A percentile compares a stretch with the other conserved stretches of the same genome.
These are phyloP conservation scores for Prorops nasuta DNA, from an alignment of 1,140 invertebrate genomes.

Conservation along the genomic window DNA sequence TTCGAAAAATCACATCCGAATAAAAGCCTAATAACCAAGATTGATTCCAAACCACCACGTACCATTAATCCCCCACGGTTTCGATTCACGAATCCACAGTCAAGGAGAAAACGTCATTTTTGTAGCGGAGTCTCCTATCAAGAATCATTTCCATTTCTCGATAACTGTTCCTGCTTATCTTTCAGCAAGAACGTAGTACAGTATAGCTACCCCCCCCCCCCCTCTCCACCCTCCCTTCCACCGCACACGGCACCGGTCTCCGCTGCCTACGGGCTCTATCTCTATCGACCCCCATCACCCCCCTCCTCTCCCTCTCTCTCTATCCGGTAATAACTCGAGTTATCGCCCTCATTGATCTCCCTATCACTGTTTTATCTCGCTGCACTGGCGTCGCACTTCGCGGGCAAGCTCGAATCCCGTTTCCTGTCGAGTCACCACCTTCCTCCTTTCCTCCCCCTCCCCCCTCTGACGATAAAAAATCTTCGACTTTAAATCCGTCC, in stretches of 20 bases:
- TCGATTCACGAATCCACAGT: too few relatives aligned
- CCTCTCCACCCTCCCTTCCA: neutral
- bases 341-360: conserved; percentile 57
- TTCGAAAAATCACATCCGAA: too few relatives aligned
- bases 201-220: conserved; percentile 17
- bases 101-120: too few relatives aligned
- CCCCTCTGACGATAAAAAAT: neutral
- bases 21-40: too few relatives aligned
- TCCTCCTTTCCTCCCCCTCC: neutral
- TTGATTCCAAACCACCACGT: too few relatives aligned
- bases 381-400: conserved; percentile 49
- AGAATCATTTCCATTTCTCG: conserved; percentile 58
- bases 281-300: neutral
- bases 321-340: conserved; percentile 57
- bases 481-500: too few relatives aligned
- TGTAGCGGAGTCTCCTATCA: too few relatives aligned
- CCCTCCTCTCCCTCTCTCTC: conserved; percentile 35
- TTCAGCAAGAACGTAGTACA: too few relatives aligned
- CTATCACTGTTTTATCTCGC: conserved; percentile 57
- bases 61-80: too few relatives aligned
- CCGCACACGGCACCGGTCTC: neutral
- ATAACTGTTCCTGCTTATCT: conserved; percentile 58
- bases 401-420: conserved; percentile 26
- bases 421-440: conserved; percentile 26
- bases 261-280: neutral